These are phyloP conservation scores for Sinelater perroti DNA, from an alignment of 2,888 invertebrate species.

Conservation along the genomic window DNA sequence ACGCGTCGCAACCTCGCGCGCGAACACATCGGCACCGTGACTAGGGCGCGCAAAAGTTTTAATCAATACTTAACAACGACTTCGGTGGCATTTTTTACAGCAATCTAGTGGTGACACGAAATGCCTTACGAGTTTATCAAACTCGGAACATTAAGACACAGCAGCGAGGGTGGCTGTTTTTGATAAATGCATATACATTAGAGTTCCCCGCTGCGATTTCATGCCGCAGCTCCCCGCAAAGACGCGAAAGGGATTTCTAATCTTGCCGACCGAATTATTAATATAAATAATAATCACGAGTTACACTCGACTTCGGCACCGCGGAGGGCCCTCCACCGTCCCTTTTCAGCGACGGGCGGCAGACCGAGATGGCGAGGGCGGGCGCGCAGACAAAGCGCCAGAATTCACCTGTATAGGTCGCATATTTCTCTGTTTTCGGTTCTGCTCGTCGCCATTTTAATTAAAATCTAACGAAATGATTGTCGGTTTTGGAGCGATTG, in stretches of 20 bases:
- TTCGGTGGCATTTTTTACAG: constrained; percentile 19
- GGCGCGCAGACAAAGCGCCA: constrained; percentile 8
- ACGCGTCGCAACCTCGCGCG: too few species aligned
- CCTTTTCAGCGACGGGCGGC: constrained; percentile 7
- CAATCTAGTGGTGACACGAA: constrained; percentile 26
- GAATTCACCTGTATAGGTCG: constrained; percentile 34
- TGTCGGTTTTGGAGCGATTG: constrained; percentile 48
- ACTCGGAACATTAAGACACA: constrained; percentile 28
- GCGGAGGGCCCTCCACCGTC: not conserved
- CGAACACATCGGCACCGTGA: too few species aligned
- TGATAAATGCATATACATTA: constrained; percentile 45
- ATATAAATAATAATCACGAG: constrained; percentile 46
- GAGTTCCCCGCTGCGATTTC: constrained; percentile 39
- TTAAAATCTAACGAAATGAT: constrained; percentile 52
- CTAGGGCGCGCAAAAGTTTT: too few species aligned
- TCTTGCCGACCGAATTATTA: constrained; percentile 46
- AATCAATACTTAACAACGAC: constrained; percentile 17
- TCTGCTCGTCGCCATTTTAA: constrained; percentile 48
- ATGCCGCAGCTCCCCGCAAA: constrained; percentile 37
- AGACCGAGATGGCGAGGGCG: not conserved
- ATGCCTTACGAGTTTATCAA: constrained; percentile 35
- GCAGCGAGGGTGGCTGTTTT: constrained; percentile 37
- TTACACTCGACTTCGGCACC: constrained; percentile 17
- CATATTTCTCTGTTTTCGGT: constrained; percentile 38
- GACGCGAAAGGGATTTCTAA: constrained; percentile 45